These are phyloP conservation scores for Sandelia bainsii DNA, from an alignment of 2,797 vertebrate genomes.

Conservation along the genomic window DNA sequence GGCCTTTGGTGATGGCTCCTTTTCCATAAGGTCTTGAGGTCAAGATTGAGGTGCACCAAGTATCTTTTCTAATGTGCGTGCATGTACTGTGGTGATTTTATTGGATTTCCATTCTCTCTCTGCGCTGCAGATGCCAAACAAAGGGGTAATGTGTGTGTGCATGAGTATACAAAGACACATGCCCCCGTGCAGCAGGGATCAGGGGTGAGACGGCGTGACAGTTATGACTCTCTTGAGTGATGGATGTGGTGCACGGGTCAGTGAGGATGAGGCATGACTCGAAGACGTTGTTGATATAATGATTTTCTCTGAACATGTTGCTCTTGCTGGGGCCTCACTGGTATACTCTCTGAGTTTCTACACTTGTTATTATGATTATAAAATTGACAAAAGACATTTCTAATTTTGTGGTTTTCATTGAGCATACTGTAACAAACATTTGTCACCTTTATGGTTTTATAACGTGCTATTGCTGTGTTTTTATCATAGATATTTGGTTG, in stretches of 20 bases:
- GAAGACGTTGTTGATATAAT: constrained; percentile 30
- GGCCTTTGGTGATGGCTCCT: not conserved
- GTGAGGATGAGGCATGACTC: constrained; percentile 7
- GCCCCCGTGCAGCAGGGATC: constrained; percentile 29
- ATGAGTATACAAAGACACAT: not conserved
- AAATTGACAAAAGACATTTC: not conserved
- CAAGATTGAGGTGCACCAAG: not conserved
- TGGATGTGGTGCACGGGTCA: constrained; percentile 37
- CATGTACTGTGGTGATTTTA: constrained; percentile 27
- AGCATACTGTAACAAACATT: no score
- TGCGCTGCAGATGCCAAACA: constrained; percentile 20
- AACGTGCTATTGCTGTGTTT: no score
- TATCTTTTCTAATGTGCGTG: not conserved
- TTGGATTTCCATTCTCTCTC: constrained; percentile 18
- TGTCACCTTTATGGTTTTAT: no score
- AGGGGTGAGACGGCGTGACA: constrained; percentile 37
- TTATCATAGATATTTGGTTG: no score
- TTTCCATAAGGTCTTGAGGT: constrained; percentile 1
- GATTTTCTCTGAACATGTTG: constrained; percentile 8
- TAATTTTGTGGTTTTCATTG: not conserved
- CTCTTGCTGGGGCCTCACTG: not conserved
- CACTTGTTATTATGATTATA: no score
- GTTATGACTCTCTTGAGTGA: constrained; percentile 53
- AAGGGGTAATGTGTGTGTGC: not conserved
- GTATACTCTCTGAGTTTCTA: not conserved